Percentiles rank a stretch among this genome's conserved stretches.
phyloP scores from a whole-genome alignment of 2,797 vertebrate species.

The Jordanella pulchra region DNA sequence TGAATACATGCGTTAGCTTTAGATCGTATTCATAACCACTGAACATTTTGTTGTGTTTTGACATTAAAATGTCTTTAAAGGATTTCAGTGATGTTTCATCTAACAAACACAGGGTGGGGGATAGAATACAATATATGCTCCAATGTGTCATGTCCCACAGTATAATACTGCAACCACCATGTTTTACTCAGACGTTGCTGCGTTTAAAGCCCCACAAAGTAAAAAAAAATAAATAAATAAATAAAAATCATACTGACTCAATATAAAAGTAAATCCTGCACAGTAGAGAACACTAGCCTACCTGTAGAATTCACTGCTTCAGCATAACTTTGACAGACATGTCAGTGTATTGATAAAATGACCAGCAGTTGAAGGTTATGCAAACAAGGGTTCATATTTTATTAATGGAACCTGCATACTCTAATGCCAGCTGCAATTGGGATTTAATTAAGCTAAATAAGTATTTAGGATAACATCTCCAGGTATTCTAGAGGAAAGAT shows the following conservation, averaged over 20 bases:
- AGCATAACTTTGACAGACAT: background rate
- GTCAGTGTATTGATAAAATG: background rate
- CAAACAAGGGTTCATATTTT: slow-evolving; percentile 1
- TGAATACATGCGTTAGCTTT: background rate
- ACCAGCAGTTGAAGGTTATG: background rate
- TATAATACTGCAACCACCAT: background rate
- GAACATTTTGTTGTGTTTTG: background rate
- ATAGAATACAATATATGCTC: background rate
- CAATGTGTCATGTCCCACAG: background rate
- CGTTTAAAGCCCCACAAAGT: background rate
- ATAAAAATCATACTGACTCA: background rate
- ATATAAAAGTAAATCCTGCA: background rate
- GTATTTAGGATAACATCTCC: background rate
- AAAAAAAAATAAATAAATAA: background rate
- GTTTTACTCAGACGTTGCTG: background rate
- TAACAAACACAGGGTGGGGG: background rate
- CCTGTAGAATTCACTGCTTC: background rate
- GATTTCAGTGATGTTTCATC: background rate
- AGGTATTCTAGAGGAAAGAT: background rate
- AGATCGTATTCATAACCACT: background rate
- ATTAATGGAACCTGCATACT: background rate
- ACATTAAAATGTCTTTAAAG: background rate
- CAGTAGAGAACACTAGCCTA: background rate
- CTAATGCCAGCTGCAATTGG: background rate
- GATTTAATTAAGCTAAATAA: background rate